phyloP scores from a whole-genome alignment of 1,140 invertebrate species.

The Theocolax elegans region DNA sequence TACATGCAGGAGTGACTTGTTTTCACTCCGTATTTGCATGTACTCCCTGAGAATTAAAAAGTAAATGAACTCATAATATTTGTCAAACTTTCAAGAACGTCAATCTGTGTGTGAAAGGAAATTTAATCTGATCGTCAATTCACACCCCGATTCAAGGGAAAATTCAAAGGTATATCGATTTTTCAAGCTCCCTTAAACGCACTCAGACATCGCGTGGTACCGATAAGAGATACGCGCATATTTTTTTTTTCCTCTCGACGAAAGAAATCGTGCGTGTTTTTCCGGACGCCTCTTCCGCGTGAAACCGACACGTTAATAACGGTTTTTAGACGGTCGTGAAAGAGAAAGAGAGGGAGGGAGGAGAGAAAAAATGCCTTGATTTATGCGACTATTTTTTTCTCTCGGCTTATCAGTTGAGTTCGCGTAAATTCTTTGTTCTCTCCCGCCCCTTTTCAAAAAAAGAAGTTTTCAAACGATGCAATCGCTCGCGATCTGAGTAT shows the following conservation, averaged over 20 bases:
- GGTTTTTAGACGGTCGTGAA: slow-evolving; percentile 12
- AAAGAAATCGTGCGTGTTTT: slow-evolving; percentile 21
- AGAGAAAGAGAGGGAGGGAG: neutral
- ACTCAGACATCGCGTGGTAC: slow-evolving; percentile 11
- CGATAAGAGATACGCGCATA: slow-evolving; percentile 6
- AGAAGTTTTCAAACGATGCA: neutral
- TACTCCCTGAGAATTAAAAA: no score
- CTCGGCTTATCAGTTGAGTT: slow-evolving; percentile 4
- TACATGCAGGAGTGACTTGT: no score
- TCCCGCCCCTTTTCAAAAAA: neutral
- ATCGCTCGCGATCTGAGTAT: slow-evolving; percentile 2
- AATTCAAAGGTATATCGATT: no score
- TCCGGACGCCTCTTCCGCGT: neutral
- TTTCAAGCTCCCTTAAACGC: neutral
- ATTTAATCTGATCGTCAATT: no score
- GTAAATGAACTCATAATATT: no score
- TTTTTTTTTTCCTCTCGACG: neutral
- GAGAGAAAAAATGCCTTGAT: slow-evolving; percentile 15
- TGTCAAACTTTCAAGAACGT: no score
- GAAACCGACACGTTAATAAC: slow-evolving; percentile 21
- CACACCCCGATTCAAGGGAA: neutral
- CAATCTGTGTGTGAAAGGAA: no score
- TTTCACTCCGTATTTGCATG: no score
- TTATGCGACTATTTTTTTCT: slow-evolving; percentile 26
- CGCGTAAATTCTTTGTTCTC: slow-evolving; percentile 15